phyloP scores from a whole-genome alignment of 1,140 invertebrate species.

The Zaprionus ghesquierei region DNA sequence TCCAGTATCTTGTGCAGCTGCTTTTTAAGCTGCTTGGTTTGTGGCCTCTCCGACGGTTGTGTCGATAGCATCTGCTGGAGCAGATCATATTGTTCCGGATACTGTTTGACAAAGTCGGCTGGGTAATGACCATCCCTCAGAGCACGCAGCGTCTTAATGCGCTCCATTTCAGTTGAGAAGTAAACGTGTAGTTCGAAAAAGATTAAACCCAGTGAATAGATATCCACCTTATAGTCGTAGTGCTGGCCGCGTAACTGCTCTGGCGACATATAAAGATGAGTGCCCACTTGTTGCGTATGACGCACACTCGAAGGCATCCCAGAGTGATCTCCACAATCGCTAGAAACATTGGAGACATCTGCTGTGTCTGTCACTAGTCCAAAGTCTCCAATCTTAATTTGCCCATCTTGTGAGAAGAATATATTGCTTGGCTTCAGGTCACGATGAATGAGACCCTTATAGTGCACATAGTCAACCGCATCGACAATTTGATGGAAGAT shows the following conservation, averaged over 20 bases:
- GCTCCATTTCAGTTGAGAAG: conserved; percentile 95
- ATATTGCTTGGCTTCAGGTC: conserved; percentile 99
- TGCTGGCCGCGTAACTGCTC: conserved; percentile 91
- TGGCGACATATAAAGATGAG: conserved; percentile 98
- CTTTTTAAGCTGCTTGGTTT: conserved; percentile 87
- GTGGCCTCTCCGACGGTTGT: conserved; percentile 89
- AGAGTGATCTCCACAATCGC: conserved; percentile 62
- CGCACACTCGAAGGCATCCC: conserved; percentile 66
- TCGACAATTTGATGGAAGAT: conserved; percentile 97
- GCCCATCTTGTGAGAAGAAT: conserved; percentile 94
- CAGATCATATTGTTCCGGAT: conserved; percentile 87
- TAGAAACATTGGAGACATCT: conserved; percentile 84
- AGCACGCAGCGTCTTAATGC: conserved; percentile 86
- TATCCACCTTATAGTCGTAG: conserved; percentile 98
- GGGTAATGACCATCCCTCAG: conserved; percentile 89
- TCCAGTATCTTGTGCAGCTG: conserved; percentile 63
- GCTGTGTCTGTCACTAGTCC: conserved; percentile 94
- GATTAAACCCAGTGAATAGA: conserved; percentile 97
- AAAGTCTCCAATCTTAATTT: conserved; percentile 98
- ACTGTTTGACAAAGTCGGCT: conserved; percentile 85
- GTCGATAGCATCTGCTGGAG: conserved; percentile 90
- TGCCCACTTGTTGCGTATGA: conserved; percentile 88
- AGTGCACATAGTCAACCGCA: conserved; percentile 97
- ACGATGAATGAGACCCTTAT: conserved; percentile 94
- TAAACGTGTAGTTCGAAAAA: conserved; percentile 95